Evolutionary conservation across 37 sponge, comb jelly and placozoan species (phyloP).

Genomic region (Halisarca cf. caerulea): DNA sequence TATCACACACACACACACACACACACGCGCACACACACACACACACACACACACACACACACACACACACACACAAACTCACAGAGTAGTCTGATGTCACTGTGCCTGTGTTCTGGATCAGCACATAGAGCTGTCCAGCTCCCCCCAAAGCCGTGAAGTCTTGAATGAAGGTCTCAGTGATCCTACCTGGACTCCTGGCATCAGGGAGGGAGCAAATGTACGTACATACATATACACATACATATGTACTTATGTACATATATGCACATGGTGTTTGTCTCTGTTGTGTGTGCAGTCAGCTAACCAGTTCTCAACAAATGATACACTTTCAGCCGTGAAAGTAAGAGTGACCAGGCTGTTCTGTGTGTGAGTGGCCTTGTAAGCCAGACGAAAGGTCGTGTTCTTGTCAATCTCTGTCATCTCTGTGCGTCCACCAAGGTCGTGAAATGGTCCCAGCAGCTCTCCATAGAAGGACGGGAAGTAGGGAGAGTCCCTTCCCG

Average conservation of each 20-base stretch:
- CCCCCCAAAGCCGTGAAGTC: constrained; percentile 73
- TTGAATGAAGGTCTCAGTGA: constrained; percentile 73
- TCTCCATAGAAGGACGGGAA: constrained; percentile 82
- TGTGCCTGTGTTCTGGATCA: constrained; percentile 72
- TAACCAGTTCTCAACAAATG: constrained; percentile 74
- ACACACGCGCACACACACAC: too few species aligned
- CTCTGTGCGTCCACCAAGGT: not conserved
- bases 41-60: not conserved
- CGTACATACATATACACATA: not conserved
- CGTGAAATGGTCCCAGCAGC: constrained; percentile 47
- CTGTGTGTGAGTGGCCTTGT: constrained; percentile 54
- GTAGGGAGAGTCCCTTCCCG: constrained; percentile 31
- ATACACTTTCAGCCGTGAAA: constrained; percentile 67
- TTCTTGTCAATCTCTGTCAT: not conserved
- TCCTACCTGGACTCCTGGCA: constrained; percentile 72
- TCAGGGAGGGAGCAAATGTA: not conserved
- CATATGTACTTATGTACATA: not conserved
- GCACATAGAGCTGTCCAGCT: constrained; percentile 59
- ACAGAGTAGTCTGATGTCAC: constrained; percentile 73
- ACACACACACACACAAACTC: not conserved
- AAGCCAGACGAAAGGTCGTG: constrained; percentile 40
- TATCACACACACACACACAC: too few species aligned
- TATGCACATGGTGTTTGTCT: not conserved
- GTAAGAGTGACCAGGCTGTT: constrained; percentile 78
- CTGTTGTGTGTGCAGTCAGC: not conserved